Percentiles rank a stretch among this genome's conserved stretches.
Conservation (phyloP, 2,113 vertebrate species). For the Dolichotis patagonum region DNA sequence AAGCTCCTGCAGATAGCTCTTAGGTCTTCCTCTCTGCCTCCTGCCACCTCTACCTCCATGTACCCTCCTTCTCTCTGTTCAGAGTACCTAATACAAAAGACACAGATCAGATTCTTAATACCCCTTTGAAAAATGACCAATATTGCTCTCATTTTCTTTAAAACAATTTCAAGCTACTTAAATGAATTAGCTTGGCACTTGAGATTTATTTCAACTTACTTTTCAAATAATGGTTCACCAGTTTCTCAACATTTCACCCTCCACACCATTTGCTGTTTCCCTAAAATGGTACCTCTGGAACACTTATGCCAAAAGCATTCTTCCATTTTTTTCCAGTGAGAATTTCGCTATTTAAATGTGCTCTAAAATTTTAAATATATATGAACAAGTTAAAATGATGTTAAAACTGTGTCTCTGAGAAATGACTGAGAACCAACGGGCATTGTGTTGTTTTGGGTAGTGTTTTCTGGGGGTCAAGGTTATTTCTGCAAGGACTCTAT, state of each 20-base stretch:
- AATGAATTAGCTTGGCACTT: neutral
- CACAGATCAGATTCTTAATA: neutral
- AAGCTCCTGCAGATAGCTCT: neutral
- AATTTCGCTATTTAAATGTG: neutral
- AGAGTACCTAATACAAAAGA: neutral
- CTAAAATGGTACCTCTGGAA: neutral
- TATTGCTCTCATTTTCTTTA: neutral
- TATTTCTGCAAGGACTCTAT: neutral
- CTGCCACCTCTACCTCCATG: accelerated
- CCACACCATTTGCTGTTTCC: neutral
- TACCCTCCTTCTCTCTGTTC: neutral
- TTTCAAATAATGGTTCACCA: neutral
- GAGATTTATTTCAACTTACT: neutral
- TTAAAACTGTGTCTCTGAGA: neutral
- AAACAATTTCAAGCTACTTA: neutral
- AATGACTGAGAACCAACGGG: neutral
- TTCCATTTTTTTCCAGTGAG: neutral
- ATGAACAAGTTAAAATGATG: neutral
- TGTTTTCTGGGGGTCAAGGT: neutral
- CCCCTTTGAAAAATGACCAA: neutral
- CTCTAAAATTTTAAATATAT: neutral
- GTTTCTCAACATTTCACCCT: neutral
- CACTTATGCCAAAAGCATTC: neutral
- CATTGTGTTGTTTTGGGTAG: neutral
- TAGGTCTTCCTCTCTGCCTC: neutral